Evolutionary conservation across 1,140 invertebrate species (phyloP), one percentile per base, ranked within the genome.

Genomic region (Olivierus martensii): DNA sequence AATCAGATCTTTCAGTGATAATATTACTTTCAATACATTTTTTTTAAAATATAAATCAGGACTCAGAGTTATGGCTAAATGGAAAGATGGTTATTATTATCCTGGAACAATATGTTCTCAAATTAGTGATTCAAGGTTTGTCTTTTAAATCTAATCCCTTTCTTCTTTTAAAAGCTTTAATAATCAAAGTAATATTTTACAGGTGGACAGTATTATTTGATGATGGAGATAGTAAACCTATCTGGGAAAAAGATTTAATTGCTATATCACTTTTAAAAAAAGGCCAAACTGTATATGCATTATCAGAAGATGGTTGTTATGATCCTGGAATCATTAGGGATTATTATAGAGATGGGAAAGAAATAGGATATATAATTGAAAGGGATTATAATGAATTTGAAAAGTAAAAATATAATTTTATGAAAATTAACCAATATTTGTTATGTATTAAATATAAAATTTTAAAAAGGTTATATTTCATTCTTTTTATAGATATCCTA

Each of bases 61-160:
- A 45, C 51, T 52, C 10, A 55, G 53, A 42, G 59, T 62, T 11
- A 57, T 62, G 54, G 59, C 61, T 14, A 61, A 56, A 28, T 62
- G 61, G 61, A 55, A 46, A 46, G 61, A 61, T 52, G 55, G 56
- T 19, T 61, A 55, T 45, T 62, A 54, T 38, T 62, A 62, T 56
- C 59, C 61, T 12, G 61, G 56, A 18, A 46, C 36, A 38, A 50
- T 59, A 2, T 17, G 37, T 19, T 48, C 45, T 28, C 43, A 50
- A 38, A 48, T 58, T 46, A 44, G 9, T 9, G 49, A 60, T 49
- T 22, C 28, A 18, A 52, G 47, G 55, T 56, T 22, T 18, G 49
- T 44, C 18, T 28, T 43, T 21, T 5, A 43, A 22, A 43, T 6
- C 21, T 17, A 2, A 9, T 18, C 9, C 4, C 9, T 43, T 22